Evolutionary conservation across 2,888 invertebrate genomes (phyloP).

Genomic region (Mesochorus sp.): DNA sequence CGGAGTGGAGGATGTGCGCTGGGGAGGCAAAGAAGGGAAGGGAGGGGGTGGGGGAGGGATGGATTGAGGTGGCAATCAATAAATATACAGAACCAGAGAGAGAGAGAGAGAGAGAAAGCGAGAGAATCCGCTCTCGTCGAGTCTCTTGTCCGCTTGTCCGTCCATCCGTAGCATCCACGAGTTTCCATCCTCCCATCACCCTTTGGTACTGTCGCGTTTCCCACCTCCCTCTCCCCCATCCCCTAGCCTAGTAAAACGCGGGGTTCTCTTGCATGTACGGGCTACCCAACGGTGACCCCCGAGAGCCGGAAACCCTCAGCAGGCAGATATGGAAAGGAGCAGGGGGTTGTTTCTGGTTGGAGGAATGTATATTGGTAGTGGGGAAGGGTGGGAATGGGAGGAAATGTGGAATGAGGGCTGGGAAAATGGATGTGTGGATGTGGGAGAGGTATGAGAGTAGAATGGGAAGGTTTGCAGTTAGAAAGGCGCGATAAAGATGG

Average conservation of each 20-base stretch:
- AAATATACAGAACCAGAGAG: conserved; percentile 80
- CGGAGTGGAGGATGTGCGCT: conserved; percentile 53
- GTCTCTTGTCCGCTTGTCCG: conserved; percentile 64
- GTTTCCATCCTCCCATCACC: conserved; percentile 11
- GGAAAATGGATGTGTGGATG: neutral
- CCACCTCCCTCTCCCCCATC: conserved; percentile 69
- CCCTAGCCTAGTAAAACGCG: conserved; percentile 49
- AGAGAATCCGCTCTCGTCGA: conserved; percentile 58
- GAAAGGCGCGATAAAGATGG: no score
- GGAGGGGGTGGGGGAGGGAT: conserved; percentile 37
- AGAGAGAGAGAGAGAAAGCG: conserved; percentile 60
- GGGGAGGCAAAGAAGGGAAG: conserved; percentile 44
- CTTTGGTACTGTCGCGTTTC: conserved; percentile 67
- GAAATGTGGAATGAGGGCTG: neutral
- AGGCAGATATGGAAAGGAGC: neutral
- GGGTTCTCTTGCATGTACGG: neutral
- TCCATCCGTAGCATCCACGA: conserved; percentile 41
- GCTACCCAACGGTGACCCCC: conserved; percentile 57
- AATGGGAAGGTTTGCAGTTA: neutral
- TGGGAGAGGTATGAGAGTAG: neutral
- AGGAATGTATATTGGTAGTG: neutral
- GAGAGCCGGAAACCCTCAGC: conserved; percentile 46
- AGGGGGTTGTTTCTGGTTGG: conserved; percentile 34
- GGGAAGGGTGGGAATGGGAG: neutral
- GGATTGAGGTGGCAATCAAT: conserved; percentile 81